Evolutionary conservation across 2,113 vertebrate species (phyloP).

Genomic region (Oreochromis niloticus): DNA sequence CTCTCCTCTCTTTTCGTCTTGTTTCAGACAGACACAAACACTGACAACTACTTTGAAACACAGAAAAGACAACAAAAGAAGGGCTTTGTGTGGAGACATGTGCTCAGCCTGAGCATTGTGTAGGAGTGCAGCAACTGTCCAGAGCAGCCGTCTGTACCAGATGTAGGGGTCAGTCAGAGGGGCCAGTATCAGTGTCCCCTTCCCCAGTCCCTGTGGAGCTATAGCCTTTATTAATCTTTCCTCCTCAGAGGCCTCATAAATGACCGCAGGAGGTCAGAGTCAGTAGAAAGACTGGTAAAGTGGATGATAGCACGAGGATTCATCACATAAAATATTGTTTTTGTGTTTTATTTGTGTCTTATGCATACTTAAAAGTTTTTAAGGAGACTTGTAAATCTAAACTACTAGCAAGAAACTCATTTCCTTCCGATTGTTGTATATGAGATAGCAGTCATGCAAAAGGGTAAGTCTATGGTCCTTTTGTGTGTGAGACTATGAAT

Average conservation of each 20-base stretch:
- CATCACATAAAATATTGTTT: background rate
- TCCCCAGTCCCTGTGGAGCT: conserved; percentile 41
- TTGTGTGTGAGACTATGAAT: background rate
- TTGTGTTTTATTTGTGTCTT: background rate
- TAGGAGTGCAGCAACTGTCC: conserved; percentile 51
- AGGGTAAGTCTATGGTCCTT: background rate
- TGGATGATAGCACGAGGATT: background rate
- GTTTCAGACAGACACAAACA: conserved; percentile 1
- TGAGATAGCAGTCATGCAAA: background rate
- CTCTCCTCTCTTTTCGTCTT: background rate
- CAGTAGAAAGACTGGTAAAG: background rate
- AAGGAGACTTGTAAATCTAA: background rate
- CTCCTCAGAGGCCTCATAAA: conserved; percentile 43
- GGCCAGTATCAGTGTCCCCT: conserved; percentile 41
- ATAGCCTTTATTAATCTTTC: conserved; percentile 63
- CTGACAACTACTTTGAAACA: background rate
- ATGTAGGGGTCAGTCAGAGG: conserved; percentile 54
- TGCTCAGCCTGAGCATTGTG: conserved; percentile 17
- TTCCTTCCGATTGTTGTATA: background rate
- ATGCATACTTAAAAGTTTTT: background rate
- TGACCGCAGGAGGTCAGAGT: conserved; percentile 24
- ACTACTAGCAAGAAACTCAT: background rate
- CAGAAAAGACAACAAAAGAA: conserved; percentile 20
- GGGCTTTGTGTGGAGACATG: conserved; percentile 13
- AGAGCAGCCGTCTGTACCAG: conserved; percentile 50